phyloP scores from a whole-genome alignment of 2,113 vertebrate genomes.

The Perognathus longimembris region DNA sequence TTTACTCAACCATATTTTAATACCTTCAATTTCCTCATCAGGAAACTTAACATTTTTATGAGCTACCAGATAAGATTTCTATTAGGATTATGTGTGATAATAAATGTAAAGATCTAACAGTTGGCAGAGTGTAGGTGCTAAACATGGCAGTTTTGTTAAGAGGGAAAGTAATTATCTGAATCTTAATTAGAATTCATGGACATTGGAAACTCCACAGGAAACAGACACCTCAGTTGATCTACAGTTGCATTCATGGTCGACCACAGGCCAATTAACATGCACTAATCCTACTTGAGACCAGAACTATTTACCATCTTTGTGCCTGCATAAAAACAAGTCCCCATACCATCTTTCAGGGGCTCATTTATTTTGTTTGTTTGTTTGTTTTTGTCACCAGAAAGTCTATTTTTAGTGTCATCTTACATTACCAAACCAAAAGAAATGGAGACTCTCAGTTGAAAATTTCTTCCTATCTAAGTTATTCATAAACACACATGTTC shows the following conservation, averaged over 20 bases:
- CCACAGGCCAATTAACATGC: neutral
- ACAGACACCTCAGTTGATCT: neutral
- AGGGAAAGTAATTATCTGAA: neutral
- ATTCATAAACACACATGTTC: neutral
- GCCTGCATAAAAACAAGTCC: neutral
- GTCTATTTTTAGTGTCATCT: neutral
- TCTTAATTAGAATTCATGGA: neutral
- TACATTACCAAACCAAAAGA: neutral
- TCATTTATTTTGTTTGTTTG: neutral
- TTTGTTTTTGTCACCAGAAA: neutral
- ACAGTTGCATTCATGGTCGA: neutral
- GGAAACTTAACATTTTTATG: neutral
- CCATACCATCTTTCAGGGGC: neutral
- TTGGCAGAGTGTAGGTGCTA: neutral
- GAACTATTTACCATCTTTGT: neutral
- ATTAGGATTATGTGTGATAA: neutral
- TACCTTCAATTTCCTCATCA: neutral
- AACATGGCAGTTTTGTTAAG: neutral
- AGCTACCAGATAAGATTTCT: neutral
- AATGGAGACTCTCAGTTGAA: slow-evolving; percentile 7
- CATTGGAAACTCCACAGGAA: neutral
- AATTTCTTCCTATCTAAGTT: neutral
- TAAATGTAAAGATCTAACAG: neutral
- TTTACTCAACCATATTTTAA: neutral
- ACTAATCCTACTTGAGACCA: neutral